Evolutionary conservation across 2,888 invertebrate species (phyloP).

Genomic region (Toxonevra muliebris): DNA sequence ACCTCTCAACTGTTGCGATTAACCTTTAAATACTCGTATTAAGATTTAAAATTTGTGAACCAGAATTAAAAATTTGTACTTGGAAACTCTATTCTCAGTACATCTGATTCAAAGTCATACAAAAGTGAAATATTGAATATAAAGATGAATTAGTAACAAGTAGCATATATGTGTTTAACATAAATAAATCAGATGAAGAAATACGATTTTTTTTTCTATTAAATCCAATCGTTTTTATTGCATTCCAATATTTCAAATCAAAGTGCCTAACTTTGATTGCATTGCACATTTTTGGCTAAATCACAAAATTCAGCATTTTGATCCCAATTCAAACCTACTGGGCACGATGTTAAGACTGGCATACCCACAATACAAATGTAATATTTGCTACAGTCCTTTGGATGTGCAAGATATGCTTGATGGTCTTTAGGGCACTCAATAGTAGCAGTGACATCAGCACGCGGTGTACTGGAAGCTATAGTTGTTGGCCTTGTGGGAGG

Average conservation of each 20-base stretch:
- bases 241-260: background rate
- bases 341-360: slow-evolving; percentile 59
- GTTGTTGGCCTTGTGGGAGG: background rate
- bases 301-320: slow-evolving; percentile 52
- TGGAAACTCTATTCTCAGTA: too few relatives aligned
- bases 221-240: background rate
- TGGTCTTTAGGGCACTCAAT: slow-evolving; percentile 48
- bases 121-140: too few relatives aligned
- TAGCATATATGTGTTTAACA: too few relatives aligned
- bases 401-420: slow-evolving; percentile 55
- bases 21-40: too few relatives aligned
- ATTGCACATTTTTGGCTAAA: slow-evolving; percentile 48
- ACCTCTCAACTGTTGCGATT: too few relatives aligned
- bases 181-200: background rate
- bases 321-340: slow-evolving; percentile 57
- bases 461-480: slow-evolving; percentile 31
- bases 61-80: too few relatives aligned
- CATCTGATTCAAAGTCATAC: too few relatives aligned
- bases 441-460: slow-evolving; percentile 24
- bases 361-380: slow-evolving; percentile 59
- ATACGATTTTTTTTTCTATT: background rate
- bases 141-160: too few relatives aligned
- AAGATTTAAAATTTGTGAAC: too few relatives aligned
- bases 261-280: slow-evolving; percentile 39
- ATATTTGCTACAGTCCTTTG: slow-evolving; percentile 57